Base-by-base conservation (phyloP, 2,797 vertebrate species). In the Sebastes diploproa region DNA sequence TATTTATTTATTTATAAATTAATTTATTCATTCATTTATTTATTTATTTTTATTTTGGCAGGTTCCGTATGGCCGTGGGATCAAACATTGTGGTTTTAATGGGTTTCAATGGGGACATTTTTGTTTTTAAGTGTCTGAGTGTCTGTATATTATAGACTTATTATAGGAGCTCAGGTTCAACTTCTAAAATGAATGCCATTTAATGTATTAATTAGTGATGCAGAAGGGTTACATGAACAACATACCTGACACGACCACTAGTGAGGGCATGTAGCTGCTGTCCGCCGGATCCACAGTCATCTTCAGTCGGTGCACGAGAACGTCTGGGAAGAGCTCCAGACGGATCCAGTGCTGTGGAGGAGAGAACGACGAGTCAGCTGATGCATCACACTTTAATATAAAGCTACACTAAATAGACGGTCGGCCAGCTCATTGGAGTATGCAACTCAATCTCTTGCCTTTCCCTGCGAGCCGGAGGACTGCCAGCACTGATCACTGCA, bases 251-350 rank as follows among this genome's bases (percentile, higher is more conserved):
- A 99, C 98, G 16, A 99, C 98, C 30, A 99, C 97, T 42, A 99
- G 92, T 2, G 98, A 99, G 2, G 98, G 98, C 98, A 99, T 99
- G 92, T 99, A 99, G 93, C 98, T 99, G 93, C 98, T 99, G 94
- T 99, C 98, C 2, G 98, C 98, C 14, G 98, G 98, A 84, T 99
- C 98, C 2, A 99, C 98, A 3, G 95, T 94, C 97, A 99, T 98
- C 93, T 99, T 99, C 62, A 99, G 92, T 75, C 97, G 96, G 90
- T 99, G 97, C 65, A 99, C 96, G 18, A 99, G 96, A 78, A 99
- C 97, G 63, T 99, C 98, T 50, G 98, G 97, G 79, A 99, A 99
- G 82, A 99, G 96, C 94, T 99, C 98, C 61, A 99, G 94, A 34
- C 98, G 97, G 89, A 99, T 98, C 98, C 98, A 99, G 86, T 99